Evolutionary conservation across 2,888 invertebrate species (phyloP).

Genomic region (Matsumyia berberina): DNA sequence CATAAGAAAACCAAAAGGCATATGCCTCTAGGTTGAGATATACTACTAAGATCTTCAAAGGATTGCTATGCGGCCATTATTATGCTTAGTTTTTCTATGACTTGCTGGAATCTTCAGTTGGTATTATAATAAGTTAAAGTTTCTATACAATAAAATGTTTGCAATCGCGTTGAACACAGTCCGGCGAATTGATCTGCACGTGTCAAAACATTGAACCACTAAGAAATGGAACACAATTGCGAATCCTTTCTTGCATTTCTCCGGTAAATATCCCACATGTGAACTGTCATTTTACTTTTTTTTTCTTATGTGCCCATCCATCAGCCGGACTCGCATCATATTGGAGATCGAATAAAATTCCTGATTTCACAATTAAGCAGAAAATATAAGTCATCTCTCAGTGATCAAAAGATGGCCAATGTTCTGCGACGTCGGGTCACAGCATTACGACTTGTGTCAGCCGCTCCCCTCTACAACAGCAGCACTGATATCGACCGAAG

Average conservation of each 20-base stretch:
- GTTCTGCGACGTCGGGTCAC: constrained; percentile 48
- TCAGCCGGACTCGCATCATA: constrained; percentile 10
- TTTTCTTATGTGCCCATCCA: constrained; percentile 41
- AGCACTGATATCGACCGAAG: constrained; percentile 41
- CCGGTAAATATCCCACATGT: constrained; percentile 59
- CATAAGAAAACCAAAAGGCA: no score
- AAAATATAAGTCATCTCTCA: constrained; percentile 7
- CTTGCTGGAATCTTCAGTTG: no score
- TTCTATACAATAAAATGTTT: no score
- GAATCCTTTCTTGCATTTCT: constrained; percentile 16
- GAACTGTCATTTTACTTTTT: constrained; percentile 55
- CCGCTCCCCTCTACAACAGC: constrained; percentile 12
- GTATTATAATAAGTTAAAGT: no score
- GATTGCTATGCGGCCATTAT: no score
- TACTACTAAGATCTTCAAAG: no score
- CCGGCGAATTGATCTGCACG: constrained; percentile 28
- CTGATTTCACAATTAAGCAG: constrained; percentile 55
- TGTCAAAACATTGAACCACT: constrained; percentile 36
- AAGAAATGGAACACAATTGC: constrained; percentile 31
- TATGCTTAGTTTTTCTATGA: no score
- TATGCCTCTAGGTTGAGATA: no score
- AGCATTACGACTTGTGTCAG: constrained; percentile 47
- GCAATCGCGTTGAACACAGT: not conserved
- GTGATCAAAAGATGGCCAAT: constrained; percentile 54
- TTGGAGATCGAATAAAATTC: constrained; percentile 6